A percentile compares a stretch with the other conserved stretches of the same genome.
These are phyloP conservation scores for Anguilla japonica DNA, from an alignment of 2,113 vertebrate genomes.

Conservation along the genomic window DNA sequence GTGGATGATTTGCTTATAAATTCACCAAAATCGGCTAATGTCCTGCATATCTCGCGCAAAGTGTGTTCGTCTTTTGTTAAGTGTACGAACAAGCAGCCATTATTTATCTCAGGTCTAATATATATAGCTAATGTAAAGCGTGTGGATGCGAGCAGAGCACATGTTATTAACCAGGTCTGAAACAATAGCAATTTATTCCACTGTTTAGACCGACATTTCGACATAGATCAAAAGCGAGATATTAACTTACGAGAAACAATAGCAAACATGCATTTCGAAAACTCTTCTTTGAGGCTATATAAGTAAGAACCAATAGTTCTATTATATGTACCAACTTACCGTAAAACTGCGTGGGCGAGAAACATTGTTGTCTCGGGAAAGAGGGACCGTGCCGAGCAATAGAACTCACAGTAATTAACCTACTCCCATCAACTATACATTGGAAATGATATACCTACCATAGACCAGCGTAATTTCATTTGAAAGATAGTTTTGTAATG, in stretches of 20 bases:
- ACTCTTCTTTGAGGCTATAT: constrained; percentile 28
- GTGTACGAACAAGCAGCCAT: neutral
- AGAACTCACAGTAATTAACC: constrained; percentile 51
- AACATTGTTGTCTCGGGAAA: constrained; percentile 72
- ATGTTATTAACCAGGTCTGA: constrained; percentile 1
- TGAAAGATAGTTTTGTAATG: constrained; percentile 28
- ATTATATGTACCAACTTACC: constrained; percentile 73
- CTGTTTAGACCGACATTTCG: neutral
- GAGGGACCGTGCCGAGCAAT: constrained; percentile 65
- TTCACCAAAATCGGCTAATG: constrained; percentile 54
- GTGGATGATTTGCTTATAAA: constrained; percentile 73
- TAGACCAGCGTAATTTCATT: neutral
- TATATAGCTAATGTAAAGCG: neutral
- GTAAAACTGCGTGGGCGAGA: constrained; percentile 78
- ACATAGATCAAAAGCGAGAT: neutral
- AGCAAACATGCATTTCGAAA: constrained; percentile 38
- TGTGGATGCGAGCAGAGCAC: neutral
- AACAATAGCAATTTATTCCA: constrained; percentile 23
- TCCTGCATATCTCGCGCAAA: constrained; percentile 10
- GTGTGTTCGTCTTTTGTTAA: neutral
- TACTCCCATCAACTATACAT: constrained; percentile 51
- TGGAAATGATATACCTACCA: constrained; percentile 42
- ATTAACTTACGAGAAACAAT: constrained; percentile 51
- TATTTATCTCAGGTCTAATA: constrained; percentile 1
- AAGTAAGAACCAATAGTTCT: constrained; percentile 64